phyloP scores from a whole-genome alignment of 30 jellyfish, hydroid and myxozoan genomes.

The Aurelia sp. region DNA sequence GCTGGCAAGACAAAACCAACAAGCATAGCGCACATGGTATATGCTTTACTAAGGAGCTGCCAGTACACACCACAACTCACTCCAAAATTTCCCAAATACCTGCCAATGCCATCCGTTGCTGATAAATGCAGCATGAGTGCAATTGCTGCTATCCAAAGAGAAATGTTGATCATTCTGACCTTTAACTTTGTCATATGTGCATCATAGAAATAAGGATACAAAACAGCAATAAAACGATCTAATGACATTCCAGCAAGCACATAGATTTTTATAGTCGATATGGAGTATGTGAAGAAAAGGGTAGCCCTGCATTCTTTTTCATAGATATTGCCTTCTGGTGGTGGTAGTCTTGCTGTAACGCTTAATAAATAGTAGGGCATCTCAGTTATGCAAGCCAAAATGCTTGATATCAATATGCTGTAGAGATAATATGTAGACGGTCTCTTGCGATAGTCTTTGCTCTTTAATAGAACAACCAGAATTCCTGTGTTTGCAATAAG shows the following conservation, averaged over 20 bases:
- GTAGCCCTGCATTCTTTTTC: conserved; percentile 16
- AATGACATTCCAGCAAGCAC: conserved; percentile 40
- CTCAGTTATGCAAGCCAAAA: conserved; percentile 36
- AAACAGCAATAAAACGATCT: conserved; percentile 35
- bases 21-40: not conserved
- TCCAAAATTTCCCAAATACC: conserved; percentile 27
- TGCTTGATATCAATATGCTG: conserved; percentile 23
- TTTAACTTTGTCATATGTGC: conserved; percentile 8
- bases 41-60: conserved; percentile 8
- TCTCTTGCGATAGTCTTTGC: conserved; percentile 29
- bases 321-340: conserved; percentile 8
- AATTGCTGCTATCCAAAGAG: conserved; percentile 16
- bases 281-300: conserved; percentile 16
- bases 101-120: not conserved
- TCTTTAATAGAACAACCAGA: conserved; percentile 8
- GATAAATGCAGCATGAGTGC: conserved; percentile 22
- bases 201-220: conserved; percentile 26
- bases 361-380: conserved; percentile 35
- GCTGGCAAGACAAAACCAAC: conserved; percentile 7
- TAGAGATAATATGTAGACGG: conserved; percentile 26
- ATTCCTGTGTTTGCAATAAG: conserved; percentile 16
- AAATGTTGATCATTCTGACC: not conserved
- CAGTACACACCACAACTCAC: conserved; percentile 41
- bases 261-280: conserved; percentile 21
- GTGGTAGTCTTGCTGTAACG: conserved; percentile 17